phyloP scores from a whole-genome alignment of 1,140 invertebrate genomes.

The Trigoniulus corallinus region DNA sequence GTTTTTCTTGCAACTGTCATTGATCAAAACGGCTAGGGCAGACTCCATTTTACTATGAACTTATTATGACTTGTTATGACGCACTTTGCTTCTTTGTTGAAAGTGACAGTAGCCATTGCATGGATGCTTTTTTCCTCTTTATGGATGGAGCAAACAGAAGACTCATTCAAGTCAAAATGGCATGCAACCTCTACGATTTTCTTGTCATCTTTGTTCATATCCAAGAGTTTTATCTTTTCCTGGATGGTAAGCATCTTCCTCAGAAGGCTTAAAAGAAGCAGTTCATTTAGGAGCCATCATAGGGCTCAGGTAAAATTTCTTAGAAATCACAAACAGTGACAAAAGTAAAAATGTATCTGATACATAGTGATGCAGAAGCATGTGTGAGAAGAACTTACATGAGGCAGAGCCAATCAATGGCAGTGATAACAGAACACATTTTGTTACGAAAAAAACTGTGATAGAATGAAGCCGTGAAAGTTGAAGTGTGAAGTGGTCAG shows the following conservation, averaged over 20 bases:
- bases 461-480: no score
- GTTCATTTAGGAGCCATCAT: background rate
- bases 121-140: slow-evolving; percentile 7
- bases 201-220: slow-evolving; percentile 10
- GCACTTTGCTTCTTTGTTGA: background rate
- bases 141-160: slow-evolving; percentile 3
- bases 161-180: slow-evolving; percentile 9
- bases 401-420: no score
- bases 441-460: no score
- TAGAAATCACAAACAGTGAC: background rate
- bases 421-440: no score
- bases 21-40: background rate
- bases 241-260: slow-evolving; percentile 10
- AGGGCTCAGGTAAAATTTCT: background rate
- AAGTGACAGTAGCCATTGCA: slow-evolving; percentile 1
- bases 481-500: no score
- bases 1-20: background rate
- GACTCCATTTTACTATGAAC: background rate
- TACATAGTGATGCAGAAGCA: no score
- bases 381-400: no score
- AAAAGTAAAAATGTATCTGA: no score
- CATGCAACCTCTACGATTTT: slow-evolving; percentile 7
- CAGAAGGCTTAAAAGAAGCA: background rate
- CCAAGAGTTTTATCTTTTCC: slow-evolving; percentile 9
- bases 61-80: background rate